Conservation (phyloP, 1,140 invertebrate genomes). For the Augochlora pura region DNA sequence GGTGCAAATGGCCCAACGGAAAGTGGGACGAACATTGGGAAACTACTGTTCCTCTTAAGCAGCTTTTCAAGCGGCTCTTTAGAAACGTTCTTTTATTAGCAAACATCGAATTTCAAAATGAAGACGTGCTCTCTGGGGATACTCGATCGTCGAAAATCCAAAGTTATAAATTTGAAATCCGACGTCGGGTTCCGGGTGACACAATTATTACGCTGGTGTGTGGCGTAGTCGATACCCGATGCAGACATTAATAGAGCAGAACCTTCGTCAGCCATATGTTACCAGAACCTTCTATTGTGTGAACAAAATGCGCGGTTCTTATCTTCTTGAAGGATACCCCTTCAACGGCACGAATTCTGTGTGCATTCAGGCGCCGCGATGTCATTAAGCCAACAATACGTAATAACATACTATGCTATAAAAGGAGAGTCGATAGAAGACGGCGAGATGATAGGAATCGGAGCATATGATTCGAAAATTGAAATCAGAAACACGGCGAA, state of each 20-base stretch:
- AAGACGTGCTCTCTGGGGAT: not conserved
- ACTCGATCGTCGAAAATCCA: not conserved
- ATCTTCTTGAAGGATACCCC: not conserved
- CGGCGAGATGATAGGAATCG: no score
- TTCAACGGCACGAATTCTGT: not conserved
- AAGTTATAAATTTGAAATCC: not conserved
- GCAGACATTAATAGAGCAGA: not conserved
- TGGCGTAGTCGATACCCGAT: not conserved
- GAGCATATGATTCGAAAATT: no score
- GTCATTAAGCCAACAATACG: no score
- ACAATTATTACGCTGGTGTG: not conserved
- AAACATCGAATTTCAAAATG: not conserved
- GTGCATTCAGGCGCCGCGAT: not conserved
- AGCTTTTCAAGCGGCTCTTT: not conserved
- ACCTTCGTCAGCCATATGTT: not conserved
- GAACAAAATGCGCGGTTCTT: not conserved
- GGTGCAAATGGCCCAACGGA: not conserved
- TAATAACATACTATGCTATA: no score
- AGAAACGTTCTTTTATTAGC: not conserved
- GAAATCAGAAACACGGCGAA: no score
- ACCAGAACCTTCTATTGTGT: not conserved
- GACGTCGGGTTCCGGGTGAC: not conserved
- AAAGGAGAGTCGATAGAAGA: no score
- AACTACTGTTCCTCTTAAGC: conserved; percentile 1
- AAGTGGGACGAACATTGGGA: not conserved